A percentile compares a stretch with the other conserved stretches of the same genome.
These are phyloP conservation scores for Thalassophryne amazonica DNA, from an alignment of 2,797 vertebrate species.

Conservation along the genomic window DNA sequence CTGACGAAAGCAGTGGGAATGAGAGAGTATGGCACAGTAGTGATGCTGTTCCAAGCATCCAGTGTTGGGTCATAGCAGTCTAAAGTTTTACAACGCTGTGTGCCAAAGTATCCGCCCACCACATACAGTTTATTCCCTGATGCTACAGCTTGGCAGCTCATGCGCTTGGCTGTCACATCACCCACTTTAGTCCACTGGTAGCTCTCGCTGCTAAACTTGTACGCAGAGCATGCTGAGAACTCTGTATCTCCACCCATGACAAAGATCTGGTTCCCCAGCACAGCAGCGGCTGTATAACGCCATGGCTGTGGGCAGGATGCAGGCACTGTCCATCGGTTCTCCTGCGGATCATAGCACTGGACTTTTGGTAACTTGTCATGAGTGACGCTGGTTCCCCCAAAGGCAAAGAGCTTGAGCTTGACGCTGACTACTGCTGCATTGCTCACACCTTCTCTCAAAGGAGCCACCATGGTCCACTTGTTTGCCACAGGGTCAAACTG, in stretches of 20 bases:
- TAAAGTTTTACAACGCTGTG: conserved; percentile 96
- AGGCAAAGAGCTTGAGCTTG: conserved; percentile 95
- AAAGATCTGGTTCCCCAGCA: conserved; percentile 97
- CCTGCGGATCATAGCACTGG: conserved; percentile 95
- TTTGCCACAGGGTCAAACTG: conserved; percentile 94
- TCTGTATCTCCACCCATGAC: conserved; percentile 98
- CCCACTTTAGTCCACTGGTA: conserved; percentile 99
- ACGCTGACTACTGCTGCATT: conserved; percentile 97
- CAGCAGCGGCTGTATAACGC: conserved; percentile 97
- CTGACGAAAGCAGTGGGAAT: conserved; percentile 98
- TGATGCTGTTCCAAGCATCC: conserved; percentile 98
- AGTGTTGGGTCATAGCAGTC: conserved; percentile 96
- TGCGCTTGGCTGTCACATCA: conserved; percentile 95
- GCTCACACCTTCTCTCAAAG: conserved; percentile 94
- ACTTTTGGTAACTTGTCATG: conserved; percentile 98
- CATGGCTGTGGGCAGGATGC: conserved; percentile 97
- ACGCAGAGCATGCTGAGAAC: conserved; percentile 96
- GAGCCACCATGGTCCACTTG: conserved; percentile 98
- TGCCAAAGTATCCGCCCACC: conserved; percentile 98
- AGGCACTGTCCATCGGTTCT: conserved; percentile 96
- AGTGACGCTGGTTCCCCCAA: conserved; percentile 94
- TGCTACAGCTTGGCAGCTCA: conserved; percentile 98
- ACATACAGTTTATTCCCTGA: conserved; percentile 98
- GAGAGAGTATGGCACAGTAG: conserved; percentile 95
- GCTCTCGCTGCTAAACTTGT: conserved; percentile 96